A percentile compares a stretch with the other conserved stretches of the same genome.
Evolutionary conservation across 1,140 invertebrate genomes (phyloP).

Genomic region (Cydia pomonella): DNA sequence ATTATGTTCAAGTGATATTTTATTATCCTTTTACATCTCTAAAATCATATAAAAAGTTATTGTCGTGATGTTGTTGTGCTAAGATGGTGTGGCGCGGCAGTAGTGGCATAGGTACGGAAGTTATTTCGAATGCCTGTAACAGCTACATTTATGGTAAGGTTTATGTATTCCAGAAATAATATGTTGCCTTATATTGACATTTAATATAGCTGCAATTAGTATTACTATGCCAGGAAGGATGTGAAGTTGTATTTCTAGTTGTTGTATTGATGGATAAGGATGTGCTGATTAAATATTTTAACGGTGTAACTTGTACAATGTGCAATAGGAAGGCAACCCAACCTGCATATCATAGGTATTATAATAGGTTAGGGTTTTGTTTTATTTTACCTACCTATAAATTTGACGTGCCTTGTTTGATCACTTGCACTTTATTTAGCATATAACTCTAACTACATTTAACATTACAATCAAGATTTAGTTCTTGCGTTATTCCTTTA

Average conservation of each 20-base stretch:
- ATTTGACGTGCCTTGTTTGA: no score
- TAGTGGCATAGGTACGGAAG: neutral
- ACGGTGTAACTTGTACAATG: neutral
- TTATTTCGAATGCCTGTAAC: neutral
- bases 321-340: neutral
- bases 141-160: neutral
- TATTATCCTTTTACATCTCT: neutral
- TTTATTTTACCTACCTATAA: no score
- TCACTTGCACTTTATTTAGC: no score
- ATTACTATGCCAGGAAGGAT: conserved; percentile 4
- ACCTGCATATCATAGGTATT: no score
- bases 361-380: no score
- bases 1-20: neutral
- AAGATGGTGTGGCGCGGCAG: neutral
- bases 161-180: conserved; percentile 2
- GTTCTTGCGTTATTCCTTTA: no score
- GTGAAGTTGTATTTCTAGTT: neutral
- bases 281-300: neutral
- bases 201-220: neutral
- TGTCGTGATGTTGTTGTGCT: neutral
- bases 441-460: no score
- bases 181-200: neutral
- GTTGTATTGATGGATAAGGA: neutral
- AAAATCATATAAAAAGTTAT: neutral
- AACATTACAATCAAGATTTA: no score